Conservation (phyloP, 2,888 invertebrate species). For the Conomelus anceps region DNA sequence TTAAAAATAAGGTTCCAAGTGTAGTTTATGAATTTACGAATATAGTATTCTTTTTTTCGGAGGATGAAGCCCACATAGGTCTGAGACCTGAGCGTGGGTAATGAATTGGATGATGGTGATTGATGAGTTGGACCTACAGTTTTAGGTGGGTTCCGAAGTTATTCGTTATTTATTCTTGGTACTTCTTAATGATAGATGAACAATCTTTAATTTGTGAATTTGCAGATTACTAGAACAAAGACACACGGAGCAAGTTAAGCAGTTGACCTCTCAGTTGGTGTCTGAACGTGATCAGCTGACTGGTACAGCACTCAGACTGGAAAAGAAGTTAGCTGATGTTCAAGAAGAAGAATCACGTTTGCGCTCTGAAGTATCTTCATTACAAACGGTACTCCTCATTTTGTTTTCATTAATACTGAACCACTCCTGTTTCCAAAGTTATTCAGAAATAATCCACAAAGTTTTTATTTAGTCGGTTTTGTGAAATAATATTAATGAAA, state of each 20-base stretch:
- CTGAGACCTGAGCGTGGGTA: too few relatives aligned
- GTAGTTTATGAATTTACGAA: too few relatives aligned
- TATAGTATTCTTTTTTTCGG: too few relatives aligned
- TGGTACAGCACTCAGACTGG: slow-evolving; percentile 48
- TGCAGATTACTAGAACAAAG: slow-evolving; percentile 61
- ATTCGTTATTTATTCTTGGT: too few relatives aligned
- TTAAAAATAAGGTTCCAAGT: too few relatives aligned
- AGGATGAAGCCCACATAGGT: too few relatives aligned
- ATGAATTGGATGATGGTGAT: too few relatives aligned
- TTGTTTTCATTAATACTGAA: neutral
- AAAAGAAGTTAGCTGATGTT: slow-evolving; percentile 56
- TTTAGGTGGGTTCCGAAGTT: too few relatives aligned
- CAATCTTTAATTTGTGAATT: neutral
- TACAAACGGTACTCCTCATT: slow-evolving; percentile 60
- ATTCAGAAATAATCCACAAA: neutral
- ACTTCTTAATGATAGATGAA: neutral
- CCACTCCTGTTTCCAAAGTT: neutral
- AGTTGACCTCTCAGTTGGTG: slow-evolving; percentile 59
- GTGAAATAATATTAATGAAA: too few relatives aligned
- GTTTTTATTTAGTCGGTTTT: neutral
- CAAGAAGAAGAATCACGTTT: slow-evolving; percentile 62
- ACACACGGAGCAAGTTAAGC: slow-evolving; percentile 67
- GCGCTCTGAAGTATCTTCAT: slow-evolving; percentile 53
- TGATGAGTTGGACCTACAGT: too few relatives aligned
- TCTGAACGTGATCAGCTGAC: slow-evolving; percentile 68